phyloP scores from a whole-genome alignment of 2,888 invertebrate species.

The Drosophila sordidula region DNA sequence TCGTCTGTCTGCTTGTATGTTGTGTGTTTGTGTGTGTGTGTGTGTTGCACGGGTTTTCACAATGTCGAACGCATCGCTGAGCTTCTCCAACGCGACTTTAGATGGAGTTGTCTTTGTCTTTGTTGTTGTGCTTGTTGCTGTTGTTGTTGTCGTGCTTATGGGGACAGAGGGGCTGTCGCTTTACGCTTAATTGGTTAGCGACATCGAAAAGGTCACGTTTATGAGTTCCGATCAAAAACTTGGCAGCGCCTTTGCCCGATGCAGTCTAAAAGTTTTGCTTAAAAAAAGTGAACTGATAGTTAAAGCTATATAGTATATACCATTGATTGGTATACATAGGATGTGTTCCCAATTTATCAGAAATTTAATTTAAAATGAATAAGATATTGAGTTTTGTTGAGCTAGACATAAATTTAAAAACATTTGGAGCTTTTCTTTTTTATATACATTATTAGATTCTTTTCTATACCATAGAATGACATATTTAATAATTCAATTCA shows the following conservation, averaged over 20 bases:
- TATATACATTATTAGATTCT: too few relatives aligned
- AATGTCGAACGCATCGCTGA: constrained; percentile 50
- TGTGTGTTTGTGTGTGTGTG: neutral
- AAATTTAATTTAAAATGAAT: neutral
- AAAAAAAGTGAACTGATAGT: neutral
- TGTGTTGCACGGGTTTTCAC: constrained; percentile 24
- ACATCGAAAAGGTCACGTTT: constrained; percentile 75
- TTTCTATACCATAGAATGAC: too few relatives aligned
- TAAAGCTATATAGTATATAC: neutral
- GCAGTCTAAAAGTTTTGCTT: constrained; percentile 5
- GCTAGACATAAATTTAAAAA: too few relatives aligned
- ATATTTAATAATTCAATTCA: too few relatives aligned
- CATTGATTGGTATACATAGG: neutral
- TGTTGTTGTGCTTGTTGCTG: constrained; percentile 5
- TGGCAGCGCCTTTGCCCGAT: constrained; percentile 24
- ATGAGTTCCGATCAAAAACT: constrained; percentile 68
- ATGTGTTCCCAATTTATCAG: neutral
- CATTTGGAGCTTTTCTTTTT: too few relatives aligned
- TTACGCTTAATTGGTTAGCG: constrained; percentile 75
- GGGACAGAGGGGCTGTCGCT: constrained; percentile 35
- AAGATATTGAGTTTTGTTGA: neutral
- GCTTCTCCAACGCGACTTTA: constrained; percentile 34
- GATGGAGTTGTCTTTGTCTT: constrained; percentile 53
- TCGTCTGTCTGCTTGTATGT: constrained; percentile 22
- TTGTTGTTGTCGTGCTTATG: constrained; percentile 7